Percentiles rank a stretch among this genome's conserved stretches.
Evolutionary conservation across 2,888 invertebrate genomes (phyloP).

Genomic region (Diarsia mendica): DNA sequence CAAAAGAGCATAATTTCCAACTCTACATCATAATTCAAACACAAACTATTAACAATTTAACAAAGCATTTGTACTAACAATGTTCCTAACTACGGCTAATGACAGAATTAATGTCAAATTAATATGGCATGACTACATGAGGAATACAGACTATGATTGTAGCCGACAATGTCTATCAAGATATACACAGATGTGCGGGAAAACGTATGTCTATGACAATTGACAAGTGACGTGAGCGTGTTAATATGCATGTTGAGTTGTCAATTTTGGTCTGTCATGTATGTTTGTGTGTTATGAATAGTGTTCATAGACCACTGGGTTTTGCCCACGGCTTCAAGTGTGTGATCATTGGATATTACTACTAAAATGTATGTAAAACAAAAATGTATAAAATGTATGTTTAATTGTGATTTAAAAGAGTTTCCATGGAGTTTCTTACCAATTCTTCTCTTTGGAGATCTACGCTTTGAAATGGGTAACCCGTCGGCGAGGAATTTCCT

Average conservation of each 20-base stretch:
- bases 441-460: no score
- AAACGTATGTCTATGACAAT: constrained; percentile 14
- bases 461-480: no score
- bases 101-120: constrained; percentile 42
- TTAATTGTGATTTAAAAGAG: no score
- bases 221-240: not conserved
- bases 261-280: not conserved
- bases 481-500: no score
- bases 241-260: constrained; percentile 2
- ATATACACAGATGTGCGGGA: not conserved
- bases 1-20: not conserved
- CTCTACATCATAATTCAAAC: not conserved
- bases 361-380: no score
- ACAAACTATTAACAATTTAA: not conserved
- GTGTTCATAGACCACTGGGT: not conserved
- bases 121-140: constrained; percentile 28
- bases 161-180: constrained; percentile 16
- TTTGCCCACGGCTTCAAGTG: not conserved
- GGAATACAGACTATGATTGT: not conserved
- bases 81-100: constrained; percentile 17
- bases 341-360: no score
- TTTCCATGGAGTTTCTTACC: no score
- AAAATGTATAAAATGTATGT: no score
- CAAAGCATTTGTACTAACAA: constrained; percentile 19
- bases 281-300: not conserved